These are phyloP conservation scores for Papilio aristodemus DNA, from an alignment of 1,140 invertebrate genomes.

Conservation along the genomic window DNA sequence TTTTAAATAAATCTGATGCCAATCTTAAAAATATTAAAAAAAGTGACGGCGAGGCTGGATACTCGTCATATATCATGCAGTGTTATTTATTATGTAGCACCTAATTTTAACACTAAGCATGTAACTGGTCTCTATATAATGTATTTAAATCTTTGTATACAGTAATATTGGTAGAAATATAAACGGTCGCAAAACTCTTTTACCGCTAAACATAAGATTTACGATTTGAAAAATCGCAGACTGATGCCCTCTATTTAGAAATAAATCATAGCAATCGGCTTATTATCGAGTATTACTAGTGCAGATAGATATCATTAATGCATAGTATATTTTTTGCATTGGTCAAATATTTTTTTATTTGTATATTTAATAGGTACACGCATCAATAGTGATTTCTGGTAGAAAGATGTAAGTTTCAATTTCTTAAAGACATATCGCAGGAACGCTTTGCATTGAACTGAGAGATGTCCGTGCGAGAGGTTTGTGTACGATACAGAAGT, in stretches of 20 bases:
- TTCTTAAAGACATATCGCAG: slow-evolving; percentile 66
- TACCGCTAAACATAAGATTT: slow-evolving; percentile 18
- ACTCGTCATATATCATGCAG: neutral
- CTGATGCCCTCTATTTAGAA: slow-evolving; percentile 34
- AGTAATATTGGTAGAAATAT: slow-evolving; percentile 25
- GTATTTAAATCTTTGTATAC: slow-evolving; percentile 15
- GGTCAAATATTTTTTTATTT: slow-evolving; percentile 31
- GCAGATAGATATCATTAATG: slow-evolving; percentile 28
- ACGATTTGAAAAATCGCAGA: slow-evolving; percentile 32
- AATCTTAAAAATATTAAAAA: neutral
- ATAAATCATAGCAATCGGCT: slow-evolving; percentile 33
- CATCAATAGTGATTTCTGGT: slow-evolving; percentile 6
- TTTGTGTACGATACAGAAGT: slow-evolving; percentile 55
- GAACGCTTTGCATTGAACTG: slow-evolving; percentile 52
- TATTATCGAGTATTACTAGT: slow-evolving; percentile 33
- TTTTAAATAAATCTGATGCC: neutral
- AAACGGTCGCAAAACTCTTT: slow-evolving; percentile 15
- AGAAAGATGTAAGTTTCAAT: slow-evolving; percentile 22
- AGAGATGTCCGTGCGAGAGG: slow-evolving; percentile 39
- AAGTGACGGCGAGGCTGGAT: neutral
- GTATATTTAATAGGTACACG: slow-evolving; percentile 22
- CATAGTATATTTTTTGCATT: slow-evolving; percentile 30
- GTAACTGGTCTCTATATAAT: neutral
- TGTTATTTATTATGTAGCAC: neutral
- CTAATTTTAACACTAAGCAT: slow-evolving; percentile 17